Percentiles rank a stretch among this genome's conserved stretches.
phyloP scores from a whole-genome alignment of 2,113 vertebrate genomes.

The Shinisaurus crocodilurus region DNA sequence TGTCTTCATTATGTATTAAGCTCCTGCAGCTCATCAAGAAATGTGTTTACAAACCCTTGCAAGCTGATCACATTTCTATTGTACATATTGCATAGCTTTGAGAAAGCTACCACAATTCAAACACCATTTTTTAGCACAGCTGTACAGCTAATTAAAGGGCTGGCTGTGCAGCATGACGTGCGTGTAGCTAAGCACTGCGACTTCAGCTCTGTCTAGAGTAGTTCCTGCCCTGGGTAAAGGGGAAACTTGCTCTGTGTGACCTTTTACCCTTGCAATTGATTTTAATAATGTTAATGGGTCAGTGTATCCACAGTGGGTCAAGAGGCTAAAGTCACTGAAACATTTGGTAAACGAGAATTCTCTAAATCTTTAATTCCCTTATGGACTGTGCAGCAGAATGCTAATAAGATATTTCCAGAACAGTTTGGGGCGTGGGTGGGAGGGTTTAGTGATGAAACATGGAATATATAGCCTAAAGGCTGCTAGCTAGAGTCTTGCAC shows the following conservation, averaged over 20 bases:
- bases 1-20: neutral
- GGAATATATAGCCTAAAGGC: neutral
- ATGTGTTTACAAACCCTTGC: neutral
- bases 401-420: slow-evolving; percentile 20
- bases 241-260: neutral
- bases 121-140: neutral
- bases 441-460: neutral
- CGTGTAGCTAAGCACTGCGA: neutral
- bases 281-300: slow-evolving; percentile 24
- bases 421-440: neutral
- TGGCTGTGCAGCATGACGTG: neutral
- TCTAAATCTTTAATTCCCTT: neutral
- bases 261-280: slow-evolving; percentile 2
- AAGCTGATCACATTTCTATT: neutral
- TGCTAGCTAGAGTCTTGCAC: neutral
- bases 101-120: neutral
- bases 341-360: slow-evolving; percentile 22
- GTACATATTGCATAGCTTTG: neutral
- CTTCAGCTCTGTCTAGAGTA: neutral
- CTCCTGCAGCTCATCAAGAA: neutral
- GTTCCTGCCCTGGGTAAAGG: neutral
- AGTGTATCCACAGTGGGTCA: neutral
- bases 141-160: neutral
- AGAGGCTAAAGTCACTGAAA: slow-evolving; percentile 3
- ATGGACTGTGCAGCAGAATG: neutral